Evolutionary conservation across 2,888 invertebrate species (phyloP).

Genomic region (Cryptocephalus primarius): DNA sequence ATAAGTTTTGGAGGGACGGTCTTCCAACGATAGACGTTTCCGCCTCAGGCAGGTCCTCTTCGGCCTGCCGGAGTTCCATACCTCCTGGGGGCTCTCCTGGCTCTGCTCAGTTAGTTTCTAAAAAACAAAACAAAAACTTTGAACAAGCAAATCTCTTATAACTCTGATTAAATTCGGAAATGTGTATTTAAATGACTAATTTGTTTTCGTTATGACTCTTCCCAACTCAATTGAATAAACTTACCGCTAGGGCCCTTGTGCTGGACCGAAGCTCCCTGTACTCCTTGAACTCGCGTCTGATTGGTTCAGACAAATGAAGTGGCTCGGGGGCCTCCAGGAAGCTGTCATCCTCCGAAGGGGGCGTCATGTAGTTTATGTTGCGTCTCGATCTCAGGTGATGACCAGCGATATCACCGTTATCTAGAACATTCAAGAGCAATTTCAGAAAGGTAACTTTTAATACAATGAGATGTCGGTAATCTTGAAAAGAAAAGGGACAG

Average conservation of each 20-base stretch:
- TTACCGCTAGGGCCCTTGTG: constrained; percentile 25
- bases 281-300: constrained; percentile 18
- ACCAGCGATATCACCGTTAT: constrained; percentile 25
- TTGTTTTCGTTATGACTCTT: too few species aligned
- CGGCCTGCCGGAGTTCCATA: constrained; percentile 32
- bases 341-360: constrained; percentile 33
- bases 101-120: constrained; percentile 20
- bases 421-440: neutral
- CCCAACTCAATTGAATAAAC: too few species aligned
- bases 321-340: constrained; percentile 25
- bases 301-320: constrained; percentile 10
- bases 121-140: constrained; percentile 1
- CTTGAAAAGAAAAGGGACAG: too few species aligned
- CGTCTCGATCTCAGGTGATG: constrained; percentile 35
- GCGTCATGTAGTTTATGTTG: constrained; percentile 32
- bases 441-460: too few species aligned
- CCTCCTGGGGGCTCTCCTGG: constrained; percentile 13
- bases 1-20: constrained; percentile 43
- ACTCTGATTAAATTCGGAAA: too few species aligned
- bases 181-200: too few species aligned
- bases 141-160: too few species aligned
- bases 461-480: too few species aligned
- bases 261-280: constrained; percentile 29
- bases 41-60: constrained; percentile 28
- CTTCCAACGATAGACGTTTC: constrained; percentile 38